A percentile compares a stretch with the other conserved stretches of the same genome.
These are phyloP conservation scores for Phrynocephalus versicolor DNA, from an alignment of 2,113 vertebrate species.

Conservation along the genomic window DNA sequence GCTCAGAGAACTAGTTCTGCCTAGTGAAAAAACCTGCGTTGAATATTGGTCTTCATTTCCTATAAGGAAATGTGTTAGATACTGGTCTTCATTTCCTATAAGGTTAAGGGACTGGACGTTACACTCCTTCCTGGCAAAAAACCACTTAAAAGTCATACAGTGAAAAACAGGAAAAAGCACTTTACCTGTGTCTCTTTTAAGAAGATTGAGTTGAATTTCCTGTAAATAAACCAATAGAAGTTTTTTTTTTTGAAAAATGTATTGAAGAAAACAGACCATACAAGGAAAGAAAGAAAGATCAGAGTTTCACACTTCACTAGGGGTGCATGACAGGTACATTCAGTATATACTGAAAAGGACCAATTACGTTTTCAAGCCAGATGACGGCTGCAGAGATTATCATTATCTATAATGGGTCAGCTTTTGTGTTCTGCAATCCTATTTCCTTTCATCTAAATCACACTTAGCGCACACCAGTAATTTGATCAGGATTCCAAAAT, in stretches of 20 bases:
- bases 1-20: too few relatives aligned
- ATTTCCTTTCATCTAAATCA: slow-evolving; percentile 10
- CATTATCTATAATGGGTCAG: background rate
- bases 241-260: background rate
- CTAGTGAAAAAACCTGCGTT: too few relatives aligned
- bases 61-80: too few relatives aligned
- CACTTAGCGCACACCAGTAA: background rate
- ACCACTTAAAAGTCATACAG: too few relatives aligned
- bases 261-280: background rate
- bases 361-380: slow-evolving; percentile 10
- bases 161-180: too few relatives aligned
- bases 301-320: background rate
- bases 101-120: too few relatives aligned
- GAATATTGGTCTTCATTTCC: too few relatives aligned
- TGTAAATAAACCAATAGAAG: background rate
- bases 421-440: slow-evolving; percentile 14
- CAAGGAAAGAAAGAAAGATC: background rate
- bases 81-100: too few relatives aligned
- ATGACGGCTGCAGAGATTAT: background rate
- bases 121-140: too few relatives aligned
- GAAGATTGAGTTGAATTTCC: background rate
- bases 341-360: background rate
- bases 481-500: slow-evolving; percentile 23
- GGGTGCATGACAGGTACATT: background rate
- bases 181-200: too few relatives aligned